These are phyloP conservation scores for Salticus scenicus DNA, from an alignment of 2,888 invertebrate genomes.

Conservation along the genomic window DNA sequence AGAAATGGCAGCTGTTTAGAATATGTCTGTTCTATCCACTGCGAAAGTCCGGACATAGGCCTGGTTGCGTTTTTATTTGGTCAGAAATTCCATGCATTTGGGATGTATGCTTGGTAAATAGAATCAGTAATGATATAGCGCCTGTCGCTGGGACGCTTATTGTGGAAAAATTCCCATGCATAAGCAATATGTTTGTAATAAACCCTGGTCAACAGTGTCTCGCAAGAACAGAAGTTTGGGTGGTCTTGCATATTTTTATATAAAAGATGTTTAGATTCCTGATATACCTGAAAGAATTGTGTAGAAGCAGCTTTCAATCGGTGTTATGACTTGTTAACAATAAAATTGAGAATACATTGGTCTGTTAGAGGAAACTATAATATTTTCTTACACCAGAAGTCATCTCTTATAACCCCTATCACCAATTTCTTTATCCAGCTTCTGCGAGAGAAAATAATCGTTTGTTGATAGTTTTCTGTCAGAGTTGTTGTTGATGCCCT, in stretches of 20 bases:
- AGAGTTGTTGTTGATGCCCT: no score
- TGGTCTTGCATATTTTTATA: slow-evolving; percentile 55
- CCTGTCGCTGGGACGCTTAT: slow-evolving; percentile 44
- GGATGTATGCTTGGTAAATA: slow-evolving; percentile 58
- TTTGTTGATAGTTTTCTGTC: no score
- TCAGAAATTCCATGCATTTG: slow-evolving; percentile 24
- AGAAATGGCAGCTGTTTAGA: slow-evolving; percentile 43
- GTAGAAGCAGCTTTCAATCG: slow-evolving; percentile 16
- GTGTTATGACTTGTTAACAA: slow-evolving; percentile 39
- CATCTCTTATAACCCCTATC: neutral
- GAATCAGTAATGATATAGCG: slow-evolving; percentile 65
- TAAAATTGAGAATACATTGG: slow-evolving; percentile 8
- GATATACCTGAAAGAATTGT: slow-evolving; percentile 38
- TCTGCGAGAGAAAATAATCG: no score
- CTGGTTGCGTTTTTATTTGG: slow-evolving; percentile 32
- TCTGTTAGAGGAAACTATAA: slow-evolving; percentile 31
- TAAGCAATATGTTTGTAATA: slow-evolving; percentile 59
- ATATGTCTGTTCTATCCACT: slow-evolving; percentile 12
- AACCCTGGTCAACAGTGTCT: slow-evolving; percentile 42
- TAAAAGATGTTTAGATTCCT: slow-evolving; percentile 61
- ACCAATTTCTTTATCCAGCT: neutral
- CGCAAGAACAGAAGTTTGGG: slow-evolving; percentile 60
- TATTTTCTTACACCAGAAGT: neutral
- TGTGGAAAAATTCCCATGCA: slow-evolving; percentile 13
- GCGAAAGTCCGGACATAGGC: slow-evolving; percentile 4